These are phyloP conservation scores for Sitta carolinensis DNA, from an alignment of 2,797 vertebrate genomes.

Conservation along the genomic window DNA sequence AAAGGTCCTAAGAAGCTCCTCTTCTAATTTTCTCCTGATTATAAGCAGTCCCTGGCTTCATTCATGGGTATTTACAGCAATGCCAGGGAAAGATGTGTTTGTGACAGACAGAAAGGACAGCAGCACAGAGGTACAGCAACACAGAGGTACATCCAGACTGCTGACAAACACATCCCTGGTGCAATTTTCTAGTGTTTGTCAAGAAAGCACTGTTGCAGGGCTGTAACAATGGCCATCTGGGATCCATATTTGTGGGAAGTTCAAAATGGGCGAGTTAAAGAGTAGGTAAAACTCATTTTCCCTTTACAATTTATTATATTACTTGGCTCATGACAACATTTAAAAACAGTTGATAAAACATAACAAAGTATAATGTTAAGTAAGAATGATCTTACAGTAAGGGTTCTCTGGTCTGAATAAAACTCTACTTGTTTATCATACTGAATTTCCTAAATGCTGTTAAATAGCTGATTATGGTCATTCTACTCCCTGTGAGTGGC, in stretches of 20 bases:
- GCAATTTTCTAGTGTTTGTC: background rate
- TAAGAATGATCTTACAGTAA: background rate
- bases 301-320: background rate
- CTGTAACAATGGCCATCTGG: background rate
- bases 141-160: background rate
- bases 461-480: background rate
- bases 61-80: background rate
- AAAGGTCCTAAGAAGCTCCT: background rate
- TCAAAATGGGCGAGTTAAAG: background rate
- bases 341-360: background rate
- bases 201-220: background rate
- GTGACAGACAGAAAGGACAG: background rate
- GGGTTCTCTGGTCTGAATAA: background rate
- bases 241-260: background rate
- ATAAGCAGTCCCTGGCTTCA: background rate
- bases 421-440: background rate
- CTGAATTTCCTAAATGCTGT: background rate
- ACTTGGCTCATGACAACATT: background rate
- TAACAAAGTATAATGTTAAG: background rate
- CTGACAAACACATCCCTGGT: background rate
- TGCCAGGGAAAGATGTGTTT: background rate
- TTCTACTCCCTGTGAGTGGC: background rate
- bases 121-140: background rate
- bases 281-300: background rate
- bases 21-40: background rate